These are phyloP conservation scores for Salvator merianae DNA, from an alignment of 2,113 vertebrate genomes.

Conservation along the genomic window DNA sequence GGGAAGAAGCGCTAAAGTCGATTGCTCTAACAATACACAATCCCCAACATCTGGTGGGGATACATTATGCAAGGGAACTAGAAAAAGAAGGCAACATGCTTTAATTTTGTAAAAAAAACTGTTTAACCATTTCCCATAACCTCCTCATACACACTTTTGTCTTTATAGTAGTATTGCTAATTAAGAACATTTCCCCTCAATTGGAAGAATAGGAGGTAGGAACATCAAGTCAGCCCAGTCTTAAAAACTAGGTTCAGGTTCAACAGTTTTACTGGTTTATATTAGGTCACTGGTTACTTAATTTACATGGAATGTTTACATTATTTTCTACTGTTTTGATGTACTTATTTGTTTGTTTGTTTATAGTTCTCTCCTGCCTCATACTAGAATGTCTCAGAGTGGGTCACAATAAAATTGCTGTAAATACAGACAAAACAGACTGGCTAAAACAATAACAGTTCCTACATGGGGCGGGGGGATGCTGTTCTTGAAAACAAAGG, in stretches of 20 bases:
- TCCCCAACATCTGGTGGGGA: not conserved
- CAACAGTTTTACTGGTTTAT: not conserved
- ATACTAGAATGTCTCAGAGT: no score
- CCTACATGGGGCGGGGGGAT: no score
- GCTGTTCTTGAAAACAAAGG: no score
- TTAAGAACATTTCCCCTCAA: not conserved
- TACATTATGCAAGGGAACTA: not conserved
- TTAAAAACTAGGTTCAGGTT: not conserved
- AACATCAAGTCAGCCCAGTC: not conserved
- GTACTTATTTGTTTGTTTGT: no score
- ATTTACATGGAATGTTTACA: not conserved
- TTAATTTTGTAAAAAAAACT: no score
- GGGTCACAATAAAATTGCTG: no score
- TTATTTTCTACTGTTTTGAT: not conserved
- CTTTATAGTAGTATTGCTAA: not conserved
- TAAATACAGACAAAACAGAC: no score
- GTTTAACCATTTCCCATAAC: not conserved
- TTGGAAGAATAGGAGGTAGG: no score
- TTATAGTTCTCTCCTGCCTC: no score
- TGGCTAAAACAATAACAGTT: no score
- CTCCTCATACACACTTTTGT: not conserved
- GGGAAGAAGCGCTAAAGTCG: not conserved
- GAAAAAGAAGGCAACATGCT: not conserved
- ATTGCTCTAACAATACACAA: not conserved
- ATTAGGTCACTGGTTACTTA: not conserved